Evolutionary conservation across 2,888 invertebrate species (phyloP).

Genomic region (Trachelus troglodyta): DNA sequence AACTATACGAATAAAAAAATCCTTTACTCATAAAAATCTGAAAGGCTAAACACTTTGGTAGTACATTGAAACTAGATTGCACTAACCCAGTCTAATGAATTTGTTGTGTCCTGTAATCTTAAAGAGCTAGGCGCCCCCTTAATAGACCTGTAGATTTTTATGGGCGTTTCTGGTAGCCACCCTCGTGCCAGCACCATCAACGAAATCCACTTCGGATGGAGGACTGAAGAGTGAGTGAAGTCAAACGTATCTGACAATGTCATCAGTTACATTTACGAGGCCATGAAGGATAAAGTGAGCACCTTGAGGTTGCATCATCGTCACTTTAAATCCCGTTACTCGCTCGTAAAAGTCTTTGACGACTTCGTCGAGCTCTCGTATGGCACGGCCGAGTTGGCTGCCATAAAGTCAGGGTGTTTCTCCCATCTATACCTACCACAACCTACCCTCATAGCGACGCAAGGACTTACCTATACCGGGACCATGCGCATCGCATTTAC

Average conservation of each 20-base stretch:
- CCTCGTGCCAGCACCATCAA: slow-evolving; percentile 33
- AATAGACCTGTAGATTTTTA: slow-evolving; percentile 41
- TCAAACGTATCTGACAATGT: slow-evolving; percentile 64
- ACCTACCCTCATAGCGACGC: slow-evolving; percentile 46
- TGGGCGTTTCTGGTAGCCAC: slow-evolving; percentile 25
- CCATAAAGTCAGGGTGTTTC: slow-evolving; percentile 48
- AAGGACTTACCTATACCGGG: slow-evolving; percentile 37
- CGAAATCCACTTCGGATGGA: slow-evolving; percentile 34
- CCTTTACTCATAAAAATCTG: background rate
- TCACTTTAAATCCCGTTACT: slow-evolving; percentile 67
- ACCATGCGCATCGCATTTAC: slow-evolving; percentile 46
- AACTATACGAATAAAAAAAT: background rate
- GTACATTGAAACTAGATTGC: background rate
- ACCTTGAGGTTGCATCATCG: slow-evolving; percentile 67
- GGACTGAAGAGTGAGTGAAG: slow-evolving; percentile 40
- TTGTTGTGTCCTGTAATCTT: slow-evolving; percentile 4
- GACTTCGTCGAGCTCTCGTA: slow-evolving; percentile 56
- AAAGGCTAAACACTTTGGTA: background rate
- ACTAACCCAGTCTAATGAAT: background rate
- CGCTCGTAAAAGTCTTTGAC: slow-evolving; percentile 67
- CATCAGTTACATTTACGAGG: slow-evolving; percentile 66
- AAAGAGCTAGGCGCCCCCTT: slow-evolving; percentile 35
- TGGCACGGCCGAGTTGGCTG: slow-evolving; percentile 47
- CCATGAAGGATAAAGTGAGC: slow-evolving; percentile 65
- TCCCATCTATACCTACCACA: slow-evolving; percentile 25